A percentile compares a stretch with the other conserved stretches of the same genome.
These are phyloP conservation scores for Coleophora flavipennella DNA, from an alignment of 2,888 invertebrate species.

Conservation along the genomic window DNA sequence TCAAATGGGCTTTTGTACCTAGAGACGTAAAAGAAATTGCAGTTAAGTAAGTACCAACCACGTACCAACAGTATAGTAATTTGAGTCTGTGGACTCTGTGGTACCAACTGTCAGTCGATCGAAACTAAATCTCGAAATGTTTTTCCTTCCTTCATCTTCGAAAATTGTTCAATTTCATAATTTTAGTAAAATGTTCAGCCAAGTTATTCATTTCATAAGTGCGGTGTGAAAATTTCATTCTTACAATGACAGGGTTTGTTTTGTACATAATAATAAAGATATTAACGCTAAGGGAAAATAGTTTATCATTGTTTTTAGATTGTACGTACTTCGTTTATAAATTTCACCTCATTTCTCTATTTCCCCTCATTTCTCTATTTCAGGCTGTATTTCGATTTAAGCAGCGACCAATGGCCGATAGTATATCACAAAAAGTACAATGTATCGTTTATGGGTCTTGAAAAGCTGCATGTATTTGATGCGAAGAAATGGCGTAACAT, in stretches of 20 bases:
- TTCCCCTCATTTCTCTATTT: slow-evolving; percentile 5
- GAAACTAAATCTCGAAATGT: too few relatives aligned
- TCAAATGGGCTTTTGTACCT: too few relatives aligned
- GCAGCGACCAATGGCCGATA: slow-evolving; percentile 80
- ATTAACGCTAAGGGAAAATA: too few relatives aligned
- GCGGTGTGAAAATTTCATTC: neutral
- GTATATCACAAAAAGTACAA: slow-evolving; percentile 85
- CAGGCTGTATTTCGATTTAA: slow-evolving; percentile 69
- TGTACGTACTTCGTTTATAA: neutral
- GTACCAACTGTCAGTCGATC: neutral
- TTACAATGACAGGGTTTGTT: slow-evolving; percentile 27
- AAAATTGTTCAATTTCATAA: neutral
- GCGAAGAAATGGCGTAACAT: slow-evolving; percentile 89
- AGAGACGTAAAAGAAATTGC: too few relatives aligned
- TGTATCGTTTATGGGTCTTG: slow-evolving; percentile 84
- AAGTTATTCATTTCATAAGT: neutral
- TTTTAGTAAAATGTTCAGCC: neutral
- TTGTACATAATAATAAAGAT: neutral
- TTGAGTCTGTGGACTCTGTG: too few relatives aligned
- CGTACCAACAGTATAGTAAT: too few relatives aligned
- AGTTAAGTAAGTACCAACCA: too few relatives aligned
- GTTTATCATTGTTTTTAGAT: neutral
- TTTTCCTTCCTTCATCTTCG: neutral
- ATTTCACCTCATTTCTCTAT: neutral
- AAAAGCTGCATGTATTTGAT: slow-evolving; percentile 91